Evolutionary conservation across 2,888 invertebrate species (phyloP), one percentile per base, ranked within the genome.

Genomic region (Andrena camellia): DNA sequence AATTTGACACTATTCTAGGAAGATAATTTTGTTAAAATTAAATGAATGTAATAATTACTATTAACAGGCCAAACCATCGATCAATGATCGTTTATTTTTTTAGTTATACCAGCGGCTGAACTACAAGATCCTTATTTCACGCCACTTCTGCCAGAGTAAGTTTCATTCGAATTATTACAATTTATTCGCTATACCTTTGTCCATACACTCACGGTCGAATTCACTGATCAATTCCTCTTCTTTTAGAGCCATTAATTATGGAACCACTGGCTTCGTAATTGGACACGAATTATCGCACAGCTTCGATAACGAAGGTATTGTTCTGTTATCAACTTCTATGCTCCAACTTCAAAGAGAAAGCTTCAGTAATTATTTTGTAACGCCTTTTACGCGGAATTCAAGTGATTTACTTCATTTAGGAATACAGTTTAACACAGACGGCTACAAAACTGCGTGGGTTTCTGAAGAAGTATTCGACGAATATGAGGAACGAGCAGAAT

Each of bases 201-300:
- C 10, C 31, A 13, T 33, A 42, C 13, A 42, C 13, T 33, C 10
- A 7, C 3, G 20, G 35, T 50, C 17, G 17, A 48, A 64, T 29
- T 42, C 64, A 1, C 48, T 8, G 42, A 23, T 23, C 23, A 64
- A 60, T 35, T 8, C 13, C 0, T 57, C 4, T 69, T 64, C 29
- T 7, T 52, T 20, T 74, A 89, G 89, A 7, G 81, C 86, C 17
- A 31, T 89, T 29, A 88, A 83, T 78, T 89, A 88, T 13, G 89
- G 86, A 57, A 72, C 68, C 17, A 63, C 79, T 6, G 89, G 88
- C 8, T 86, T 86, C 29, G 64, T 76, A n/a, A 59, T 89, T 10
- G 89, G 86, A 10, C 88, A 89, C 70, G 88, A 89, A 76, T 68
- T 89, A 31, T 82, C 86, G 1, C 89, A 89, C 23, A 70, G 73